Evolutionary conservation across 2,797 vertebrate genomes (phyloP), one percentile per base, ranked within the genome.

Genomic region (Crocodylus rhombifer): DNA sequence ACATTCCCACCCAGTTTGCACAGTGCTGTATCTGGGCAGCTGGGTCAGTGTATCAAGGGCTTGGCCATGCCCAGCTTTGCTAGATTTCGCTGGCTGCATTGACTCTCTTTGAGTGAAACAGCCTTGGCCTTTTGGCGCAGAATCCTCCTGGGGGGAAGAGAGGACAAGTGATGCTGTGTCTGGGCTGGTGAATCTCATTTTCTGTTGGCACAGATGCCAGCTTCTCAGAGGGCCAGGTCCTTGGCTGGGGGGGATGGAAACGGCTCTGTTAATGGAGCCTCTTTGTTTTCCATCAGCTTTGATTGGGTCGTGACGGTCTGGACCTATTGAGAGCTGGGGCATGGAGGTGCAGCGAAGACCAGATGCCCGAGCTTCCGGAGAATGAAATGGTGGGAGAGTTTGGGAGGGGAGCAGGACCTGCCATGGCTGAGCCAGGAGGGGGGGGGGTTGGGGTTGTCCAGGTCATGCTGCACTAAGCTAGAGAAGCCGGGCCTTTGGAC

Each of bases 141-240:
- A 83, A n/a, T 10, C 0, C 69, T n/a, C 80, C 3, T 63, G 80
- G 87, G 75, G 77, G 89, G 84, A 86, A 67, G 60, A 92, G 83
- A 87, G 77, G 18, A 56, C 73, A 4, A 73, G 83, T 42, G 83
- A 26, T 6, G 9, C 28, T n/a, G 77, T 78, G 63, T 80, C n/a
- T 51, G 60, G 84, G 57, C 77, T 55, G 63, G 62, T 80, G 63
- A 84, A 75, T 83, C 80, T 80, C 89, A 84, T 94, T 96, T 88
- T 82, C n/a, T 67, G 23, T 92, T 90, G 94, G 89, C 14, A 93
- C 58, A 89, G 92, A 93, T 96, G 15, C 15, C 61, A 96, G 92
- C 36, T 89, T 5, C 33, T 2, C 23, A 36, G 82, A 64, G 81
- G 51, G 36, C 20, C 2, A 28, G 81, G 0, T 6, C 89, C 62